phyloP scores from a whole-genome alignment of 2,888 invertebrate genomes.

The Pachliopta kotzebuea region DNA sequence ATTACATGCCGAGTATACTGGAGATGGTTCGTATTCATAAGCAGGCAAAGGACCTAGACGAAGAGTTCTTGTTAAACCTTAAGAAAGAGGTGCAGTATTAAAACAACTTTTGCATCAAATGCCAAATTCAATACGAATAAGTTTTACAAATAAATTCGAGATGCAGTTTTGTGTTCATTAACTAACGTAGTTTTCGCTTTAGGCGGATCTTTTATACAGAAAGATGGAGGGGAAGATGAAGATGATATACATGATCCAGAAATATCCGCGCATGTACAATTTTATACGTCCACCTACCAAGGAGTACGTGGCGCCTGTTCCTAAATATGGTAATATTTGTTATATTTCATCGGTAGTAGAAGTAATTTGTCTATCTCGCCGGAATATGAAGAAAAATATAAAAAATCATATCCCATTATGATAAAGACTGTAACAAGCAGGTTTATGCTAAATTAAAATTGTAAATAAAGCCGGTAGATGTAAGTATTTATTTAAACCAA shows the following conservation, averaged over 20 bases:
- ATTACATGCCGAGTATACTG: conserved; percentile 64
- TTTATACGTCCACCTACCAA: conserved; percentile 67
- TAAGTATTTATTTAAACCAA: too few species aligned
- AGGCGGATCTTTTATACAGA: conserved; percentile 75
- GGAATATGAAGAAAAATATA: too few species aligned
- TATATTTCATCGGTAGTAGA: background rate
- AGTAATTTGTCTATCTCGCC: too few species aligned
- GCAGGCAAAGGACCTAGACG: conserved; percentile 54
- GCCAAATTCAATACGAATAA: too few species aligned
- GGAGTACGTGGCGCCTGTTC: conserved; percentile 62
- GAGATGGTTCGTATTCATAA: conserved; percentile 65
- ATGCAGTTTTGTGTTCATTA: too few species aligned
- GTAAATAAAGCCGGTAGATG: too few species aligned
- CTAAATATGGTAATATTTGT: conserved; percentile 54
- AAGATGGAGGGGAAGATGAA: conserved; percentile 84
- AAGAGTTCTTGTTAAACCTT: conserved; percentile 48
- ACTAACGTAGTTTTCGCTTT: conserved; percentile 2
- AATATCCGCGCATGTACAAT: conserved; percentile 66
- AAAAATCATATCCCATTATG: too few species aligned
- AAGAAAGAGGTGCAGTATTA: conserved; percentile 45
- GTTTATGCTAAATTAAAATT: too few species aligned
- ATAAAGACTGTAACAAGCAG: too few species aligned
- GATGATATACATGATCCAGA: conserved; percentile 75
- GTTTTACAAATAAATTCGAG: too few species aligned
- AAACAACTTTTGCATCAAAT: too few species aligned